A percentile compares a stretch with the other conserved stretches of the same genome.
phyloP scores from a whole-genome alignment of 2,888 invertebrate genomes.

The Lasiommata megera region DNA sequence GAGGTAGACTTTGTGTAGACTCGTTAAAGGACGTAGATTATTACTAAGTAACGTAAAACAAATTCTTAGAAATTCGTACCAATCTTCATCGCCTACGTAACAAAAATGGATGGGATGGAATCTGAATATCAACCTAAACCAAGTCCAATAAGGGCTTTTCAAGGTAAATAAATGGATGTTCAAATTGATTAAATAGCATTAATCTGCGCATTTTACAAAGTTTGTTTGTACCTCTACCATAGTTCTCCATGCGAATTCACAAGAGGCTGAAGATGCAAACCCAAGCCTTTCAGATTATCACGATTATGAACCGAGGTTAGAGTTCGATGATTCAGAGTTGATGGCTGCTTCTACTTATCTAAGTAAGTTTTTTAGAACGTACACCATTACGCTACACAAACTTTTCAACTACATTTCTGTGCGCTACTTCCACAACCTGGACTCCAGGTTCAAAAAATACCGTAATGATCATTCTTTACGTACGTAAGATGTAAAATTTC shows the following conservation, averaged over 20 bases:
- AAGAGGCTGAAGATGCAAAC: slow-evolving; percentile 87
- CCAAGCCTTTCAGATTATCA: slow-evolving; percentile 95
- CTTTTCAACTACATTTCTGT: too few relatives aligned
- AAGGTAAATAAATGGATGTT: slow-evolving; percentile 50
- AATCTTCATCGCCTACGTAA: neutral
- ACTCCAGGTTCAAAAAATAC: too few relatives aligned
- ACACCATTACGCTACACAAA: too few relatives aligned
- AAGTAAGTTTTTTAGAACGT: slow-evolving; percentile 3
- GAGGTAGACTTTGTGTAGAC: too few relatives aligned
- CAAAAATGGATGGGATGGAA: slow-evolving; percentile 46
- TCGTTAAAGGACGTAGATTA: too few relatives aligned
- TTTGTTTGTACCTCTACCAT: neutral
- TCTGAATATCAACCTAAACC: slow-evolving; percentile 67
- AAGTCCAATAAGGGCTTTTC: slow-evolving; percentile 69
- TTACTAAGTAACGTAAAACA: too few relatives aligned
- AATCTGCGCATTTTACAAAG: neutral
- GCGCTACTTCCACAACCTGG: too few relatives aligned
- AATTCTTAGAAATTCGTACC: too few relatives aligned
- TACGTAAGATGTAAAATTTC: too few relatives aligned
- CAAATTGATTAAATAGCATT: neutral
- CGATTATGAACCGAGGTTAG: slow-evolving; percentile 96
- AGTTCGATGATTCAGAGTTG: slow-evolving; percentile 97
- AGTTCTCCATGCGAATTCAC: slow-evolving; percentile 59
- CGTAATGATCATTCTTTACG: too few relatives aligned
- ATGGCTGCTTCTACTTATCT: slow-evolving; percentile 72